Evolutionary conservation across 2,888 invertebrate genomes (phyloP), one percentile per base, ranked within the genome.

Genomic region (Agonum fuliginosum): DNA sequence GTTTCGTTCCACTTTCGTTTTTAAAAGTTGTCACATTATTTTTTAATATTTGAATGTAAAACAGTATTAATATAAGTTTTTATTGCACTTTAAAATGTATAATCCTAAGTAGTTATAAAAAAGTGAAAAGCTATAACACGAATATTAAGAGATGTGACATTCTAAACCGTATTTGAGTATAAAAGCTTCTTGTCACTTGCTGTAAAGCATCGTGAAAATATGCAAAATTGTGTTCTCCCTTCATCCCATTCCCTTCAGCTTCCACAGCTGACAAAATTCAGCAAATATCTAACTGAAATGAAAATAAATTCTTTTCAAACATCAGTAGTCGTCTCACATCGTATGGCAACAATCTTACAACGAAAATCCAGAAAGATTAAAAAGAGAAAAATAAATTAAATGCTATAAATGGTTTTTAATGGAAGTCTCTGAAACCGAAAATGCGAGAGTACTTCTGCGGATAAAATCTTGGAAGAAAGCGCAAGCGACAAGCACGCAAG

Each of bases 351-450:
- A 51, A 54, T 54, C 54, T 54, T 24, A 19, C 22, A 54, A 22
- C 12, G 54, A 54, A 54, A 24, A 12, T 54, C 24, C 54, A 24
- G 54, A 48, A 24, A 54, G 54, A 54, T 54, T 54, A 54, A 54
- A 54, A 24, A 54, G 54, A 54, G 54, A 54, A n/a, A 22, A 54
- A 54, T 54, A 54, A 54, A 54, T 54, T 54, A 54, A 54, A 54
- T 54, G 24, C 24, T 54, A n/a, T 24, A 54, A 54, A 54, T 54
- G 54, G 12, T 54, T 54, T 54, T 54, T 54, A 54, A 54, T 54
- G 54, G 54, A 54, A 54, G 24, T 54, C 46, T 51, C 22, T 22
- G 54, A 54, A 54, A 54, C 54, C 54, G 24, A 54, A 54, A 54
- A 54, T 54, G 54, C 54, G 54, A 48, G 54, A n/a, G n/a, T n/a